Conservation (phyloP, 1,140 invertebrate genomes). For the Macrosteles quadrilineatus region DNA sequence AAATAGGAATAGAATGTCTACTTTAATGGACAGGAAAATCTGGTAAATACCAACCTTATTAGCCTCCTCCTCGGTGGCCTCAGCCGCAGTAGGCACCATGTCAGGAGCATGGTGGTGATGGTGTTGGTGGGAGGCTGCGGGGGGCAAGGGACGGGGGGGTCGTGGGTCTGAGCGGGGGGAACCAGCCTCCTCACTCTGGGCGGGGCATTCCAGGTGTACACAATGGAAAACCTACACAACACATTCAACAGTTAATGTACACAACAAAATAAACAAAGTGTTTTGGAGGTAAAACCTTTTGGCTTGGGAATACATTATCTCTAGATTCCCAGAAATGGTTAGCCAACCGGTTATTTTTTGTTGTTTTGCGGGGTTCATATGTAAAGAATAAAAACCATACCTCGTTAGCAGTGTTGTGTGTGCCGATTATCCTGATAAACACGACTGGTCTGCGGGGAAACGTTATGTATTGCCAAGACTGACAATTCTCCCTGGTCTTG, state of each 20-base stretch:
- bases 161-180: neutral
- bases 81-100: neutral
- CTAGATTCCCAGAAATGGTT: no score
- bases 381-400: no score
- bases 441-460: conserved; percentile 85
- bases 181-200: conserved; percentile 50
- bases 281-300: no score
- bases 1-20: no score
- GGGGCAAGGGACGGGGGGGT: neutral
- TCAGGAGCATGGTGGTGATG: neutral
- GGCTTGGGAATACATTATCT: no score
- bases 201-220: conserved; percentile 96
- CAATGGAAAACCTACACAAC: conserved; percentile 87
- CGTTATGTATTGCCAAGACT: conserved; percentile 89
- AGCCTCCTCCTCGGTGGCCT: conserved; percentile 8
- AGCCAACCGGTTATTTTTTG: no score
- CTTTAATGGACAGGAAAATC: no score
- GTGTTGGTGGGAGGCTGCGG: neutral
- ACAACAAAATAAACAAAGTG: no score
- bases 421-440: conserved; percentile 93
- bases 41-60: neutral
- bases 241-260: conserved; percentile 34
- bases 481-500: conserved; percentile 69
- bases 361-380: no score
- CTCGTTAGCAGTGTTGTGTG: conserved; percentile 96